These are phyloP conservation scores for Autographa gamma DNA, from an alignment of 2,888 invertebrate genomes.

Conservation along the genomic window DNA sequence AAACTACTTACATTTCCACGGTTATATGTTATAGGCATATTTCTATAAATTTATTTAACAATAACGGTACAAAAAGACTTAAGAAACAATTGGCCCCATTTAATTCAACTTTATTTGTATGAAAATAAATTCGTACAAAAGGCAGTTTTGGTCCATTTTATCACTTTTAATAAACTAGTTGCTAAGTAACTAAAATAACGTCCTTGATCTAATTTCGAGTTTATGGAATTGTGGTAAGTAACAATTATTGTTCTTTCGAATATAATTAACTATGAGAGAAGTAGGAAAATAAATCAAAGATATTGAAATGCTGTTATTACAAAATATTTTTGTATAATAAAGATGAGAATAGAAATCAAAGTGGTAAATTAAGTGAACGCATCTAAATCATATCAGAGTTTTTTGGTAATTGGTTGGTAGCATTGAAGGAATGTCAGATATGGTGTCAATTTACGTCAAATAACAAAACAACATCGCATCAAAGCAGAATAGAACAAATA, in stretches of 20 bases:
- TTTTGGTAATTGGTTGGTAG: conserved; percentile 34
- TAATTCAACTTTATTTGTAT: conserved; percentile 63
- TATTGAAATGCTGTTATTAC: too few species aligned
- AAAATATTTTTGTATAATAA: neutral
- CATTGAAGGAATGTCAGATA: conserved; percentile 16
- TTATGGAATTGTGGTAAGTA: neutral
- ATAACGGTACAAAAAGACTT: conserved; percentile 61
- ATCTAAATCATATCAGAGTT: neutral
- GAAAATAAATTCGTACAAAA: conserved; percentile 83
- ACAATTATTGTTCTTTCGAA: neutral
- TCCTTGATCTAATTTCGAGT: conserved; percentile 12
- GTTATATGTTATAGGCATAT: conserved; percentile 83
- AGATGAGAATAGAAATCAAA: neutral
- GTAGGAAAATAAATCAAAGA: neutral
- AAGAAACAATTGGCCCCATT: conserved; percentile 77
- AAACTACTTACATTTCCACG: conserved; percentile 84
- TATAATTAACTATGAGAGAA: neutral
- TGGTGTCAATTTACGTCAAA: conserved; percentile 6
- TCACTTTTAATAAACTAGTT: conserved; percentile 67
- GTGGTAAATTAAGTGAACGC: conserved; percentile 26
- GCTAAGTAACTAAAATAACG: conserved; percentile 68
- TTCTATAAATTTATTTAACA: conserved; percentile 64
- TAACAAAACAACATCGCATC: conserved; percentile 46
- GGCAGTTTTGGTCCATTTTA: conserved; percentile 81
- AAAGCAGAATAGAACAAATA: conserved; percentile 17